A percentile compares a stretch with the other conserved stretches of the same genome.
Evolutionary conservation across 2,797 vertebrate genomes (phyloP).

Genomic region (Mus caroli): DNA sequence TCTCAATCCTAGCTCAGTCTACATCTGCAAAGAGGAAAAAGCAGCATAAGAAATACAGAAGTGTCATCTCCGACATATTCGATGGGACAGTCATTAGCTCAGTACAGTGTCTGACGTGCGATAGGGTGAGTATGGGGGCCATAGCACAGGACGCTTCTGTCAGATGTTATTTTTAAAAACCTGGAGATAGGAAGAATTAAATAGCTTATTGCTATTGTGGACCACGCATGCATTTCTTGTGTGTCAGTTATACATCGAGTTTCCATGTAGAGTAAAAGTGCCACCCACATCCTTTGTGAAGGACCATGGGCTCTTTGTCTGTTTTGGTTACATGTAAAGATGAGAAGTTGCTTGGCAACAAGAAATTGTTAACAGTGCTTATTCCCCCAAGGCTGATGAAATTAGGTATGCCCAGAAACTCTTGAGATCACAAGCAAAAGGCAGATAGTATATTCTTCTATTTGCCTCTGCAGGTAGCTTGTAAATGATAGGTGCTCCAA

Average conservation of each 20-base stretch:
- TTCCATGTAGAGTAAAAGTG: constrained; percentile 5
- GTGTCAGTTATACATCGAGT: constrained; percentile 9
- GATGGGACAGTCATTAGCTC: constrained; percentile 99
- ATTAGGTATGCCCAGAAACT: constrained; percentile 37
- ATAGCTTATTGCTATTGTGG: neutral
- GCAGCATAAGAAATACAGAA: constrained; percentile 96
- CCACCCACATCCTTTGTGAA: neutral
- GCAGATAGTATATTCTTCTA: neutral
- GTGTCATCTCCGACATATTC: constrained; percentile 98
- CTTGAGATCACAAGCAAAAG: neutral
- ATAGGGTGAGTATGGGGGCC: constrained; percentile 93
- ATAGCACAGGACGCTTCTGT: constrained; percentile 3
- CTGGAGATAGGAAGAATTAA: constrained; percentile 29
- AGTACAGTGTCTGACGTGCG: constrained; percentile 98
- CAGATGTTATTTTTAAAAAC: neutral
- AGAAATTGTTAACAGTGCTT: constrained; percentile 7
- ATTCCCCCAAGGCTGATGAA: constrained; percentile 57
- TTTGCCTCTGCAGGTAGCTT: constrained; percentile 48
- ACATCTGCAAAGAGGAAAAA: constrained; percentile 94
- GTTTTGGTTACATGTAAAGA: constrained; percentile 29
- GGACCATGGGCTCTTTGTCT: neutral
- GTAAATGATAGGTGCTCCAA: constrained; percentile 48
- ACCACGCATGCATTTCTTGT: constrained; percentile 3
- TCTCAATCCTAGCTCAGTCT: constrained; percentile 87
- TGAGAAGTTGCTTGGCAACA: constrained; percentile 53